Evolutionary conservation across 2,113 vertebrate genomes (phyloP).

Genomic region (Seriola dumerili): DNA sequence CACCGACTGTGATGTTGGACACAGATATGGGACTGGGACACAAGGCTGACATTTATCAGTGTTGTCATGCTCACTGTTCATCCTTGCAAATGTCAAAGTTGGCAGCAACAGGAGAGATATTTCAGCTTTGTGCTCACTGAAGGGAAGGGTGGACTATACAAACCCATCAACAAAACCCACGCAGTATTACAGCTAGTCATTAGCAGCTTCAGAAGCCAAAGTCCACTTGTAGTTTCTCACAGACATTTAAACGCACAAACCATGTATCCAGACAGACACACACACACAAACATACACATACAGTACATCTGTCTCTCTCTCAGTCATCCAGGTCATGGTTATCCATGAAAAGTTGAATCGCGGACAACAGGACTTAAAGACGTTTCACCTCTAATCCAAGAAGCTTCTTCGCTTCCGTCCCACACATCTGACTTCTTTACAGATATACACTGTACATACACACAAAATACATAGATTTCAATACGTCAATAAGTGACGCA

Average conservation of each 20-base stretch:
- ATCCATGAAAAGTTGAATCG: too few species aligned
- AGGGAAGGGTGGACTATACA: constrained; percentile 17
- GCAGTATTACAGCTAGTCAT: constrained; percentile 1
- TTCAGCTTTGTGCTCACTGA: constrained; percentile 11
- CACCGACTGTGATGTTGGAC: constrained; percentile 14
- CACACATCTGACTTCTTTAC: not conserved
- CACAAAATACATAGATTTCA: not conserved
- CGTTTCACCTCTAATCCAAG: too few species aligned
- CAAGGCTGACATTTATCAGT: constrained; percentile 63
- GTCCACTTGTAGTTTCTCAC: not conserved
- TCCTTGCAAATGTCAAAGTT: constrained; percentile 72
- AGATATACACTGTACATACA: not conserved
- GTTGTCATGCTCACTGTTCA: constrained; percentile 59
- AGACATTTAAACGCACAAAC: not conserved
- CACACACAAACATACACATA: too few species aligned
- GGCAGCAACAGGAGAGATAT: constrained; percentile 53
- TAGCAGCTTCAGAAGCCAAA: constrained; percentile 3
- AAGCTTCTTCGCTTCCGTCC: too few species aligned
- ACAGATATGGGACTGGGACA: constrained; percentile 22
- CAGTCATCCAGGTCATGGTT: too few species aligned
- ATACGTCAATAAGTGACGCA: not conserved
- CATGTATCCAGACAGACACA: not conserved
- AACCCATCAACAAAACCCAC: not conserved
- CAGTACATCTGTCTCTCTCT: too few species aligned
- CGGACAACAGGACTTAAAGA: too few species aligned